Evolutionary conservation across 2,888 invertebrate genomes (phyloP), one percentile per base, ranked within the genome.

Genomic region (Epinotia brunnichana): DNA sequence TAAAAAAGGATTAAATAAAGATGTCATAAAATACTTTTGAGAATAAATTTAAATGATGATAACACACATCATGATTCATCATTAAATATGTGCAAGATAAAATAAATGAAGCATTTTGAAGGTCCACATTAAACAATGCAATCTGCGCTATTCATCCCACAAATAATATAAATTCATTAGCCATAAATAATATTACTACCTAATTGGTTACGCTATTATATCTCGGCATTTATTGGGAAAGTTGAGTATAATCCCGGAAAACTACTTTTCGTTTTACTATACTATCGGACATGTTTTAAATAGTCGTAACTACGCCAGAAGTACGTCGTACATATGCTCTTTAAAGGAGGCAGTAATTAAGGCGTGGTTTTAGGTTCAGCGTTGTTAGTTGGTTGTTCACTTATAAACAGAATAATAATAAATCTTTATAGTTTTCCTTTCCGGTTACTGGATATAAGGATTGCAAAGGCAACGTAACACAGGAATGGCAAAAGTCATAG

Each of bases 121-220:
- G 5, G 29, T 1, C 11, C 19, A 4, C 54, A 56, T 56, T 56
- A 21, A 24, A 19, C 19, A 21, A 24, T 24, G 24, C 54, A 21
- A 21, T 21, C 21, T 56, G 4, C 19, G 21, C 13, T 21, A 21
- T 56, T 13, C 57, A 29, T 24, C 15, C 10, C 59, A 60, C 60
- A 41, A 19, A 29, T 29, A 57, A 60, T 41, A 57, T 44, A 15
- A 54, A 19, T 19, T 59, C 41, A 60, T 41, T 41, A 35, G 57
- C 69, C 11, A 69, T 69, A 53, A 62, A 69, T 61, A 44, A 56
- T 64, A 51, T 21, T 9, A 64, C 39, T 70, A 59, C n/a, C n/a
- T n/a, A n/a, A 64, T 64, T 70, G 59, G 64, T 64, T 60, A 29
- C 17, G 51, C 53, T 60, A 29, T 54, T 66, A 66, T 24, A 21